Percentiles rank a stretch among this genome's conserved stretches.
Conservation (phyloP, 2,113 vertebrate species). For the Atractosteus spatula region DNA sequence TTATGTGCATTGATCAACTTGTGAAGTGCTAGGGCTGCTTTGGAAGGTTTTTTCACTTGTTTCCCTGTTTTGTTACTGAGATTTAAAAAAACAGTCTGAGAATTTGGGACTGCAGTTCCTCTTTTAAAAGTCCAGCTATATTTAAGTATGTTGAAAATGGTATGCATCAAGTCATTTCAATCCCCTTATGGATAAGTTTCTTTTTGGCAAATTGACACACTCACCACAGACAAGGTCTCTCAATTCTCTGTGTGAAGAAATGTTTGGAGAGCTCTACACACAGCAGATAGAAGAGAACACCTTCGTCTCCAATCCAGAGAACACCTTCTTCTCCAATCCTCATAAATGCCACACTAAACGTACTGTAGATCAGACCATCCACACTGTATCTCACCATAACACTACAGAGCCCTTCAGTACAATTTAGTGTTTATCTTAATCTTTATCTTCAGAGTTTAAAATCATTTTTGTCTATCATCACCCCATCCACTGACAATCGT, state of each 20-base stretch:
- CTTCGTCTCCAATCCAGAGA: not conserved
- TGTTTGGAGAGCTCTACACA: conserved; percentile 5
- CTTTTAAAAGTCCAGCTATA: too few species aligned
- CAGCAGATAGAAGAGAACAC: not conserved
- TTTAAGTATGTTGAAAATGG: too few species aligned
- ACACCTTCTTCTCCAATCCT: not conserved
- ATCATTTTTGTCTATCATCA: conserved; percentile 15
- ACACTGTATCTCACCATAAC: conserved; percentile 8
- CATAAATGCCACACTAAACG: conserved; percentile 12
- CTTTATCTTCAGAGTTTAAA: conserved; percentile 12
- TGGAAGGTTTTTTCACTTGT: not conserved
- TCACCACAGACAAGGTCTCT: conserved; percentile 2
- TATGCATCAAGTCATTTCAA: not conserved
- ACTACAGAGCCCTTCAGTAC: conserved; percentile 11
- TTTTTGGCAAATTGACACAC: not conserved
- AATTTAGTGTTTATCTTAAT: not conserved
- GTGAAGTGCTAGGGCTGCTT: not conserved
- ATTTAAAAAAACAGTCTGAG: too few species aligned
- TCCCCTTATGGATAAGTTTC: conserved; percentile 9
- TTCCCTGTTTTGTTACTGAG: conserved; percentile 2
- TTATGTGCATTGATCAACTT: too few species aligned
- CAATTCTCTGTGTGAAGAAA: conserved; percentile 12
- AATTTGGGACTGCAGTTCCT: not conserved
- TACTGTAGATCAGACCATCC: conserved; percentile 6
- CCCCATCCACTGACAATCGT: conserved; percentile 8